Evolutionary conservation across 2,113 vertebrate species (phyloP), one percentile per base, ranked within the genome.

Genomic region (Pagrus major): DNA sequence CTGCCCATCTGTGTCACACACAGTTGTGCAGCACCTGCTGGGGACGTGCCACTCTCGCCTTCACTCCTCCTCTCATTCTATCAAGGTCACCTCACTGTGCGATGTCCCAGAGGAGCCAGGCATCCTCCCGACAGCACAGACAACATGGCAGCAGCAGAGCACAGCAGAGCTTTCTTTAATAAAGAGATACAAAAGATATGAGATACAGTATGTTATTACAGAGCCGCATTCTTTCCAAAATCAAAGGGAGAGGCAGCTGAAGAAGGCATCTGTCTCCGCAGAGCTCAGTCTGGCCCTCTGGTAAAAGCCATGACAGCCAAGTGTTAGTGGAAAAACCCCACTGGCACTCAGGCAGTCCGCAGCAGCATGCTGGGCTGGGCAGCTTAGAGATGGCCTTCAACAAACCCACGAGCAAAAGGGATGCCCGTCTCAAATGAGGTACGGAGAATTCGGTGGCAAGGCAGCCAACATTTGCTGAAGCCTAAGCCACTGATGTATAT

Each of bases 271-370:
- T 73, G 75, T 87, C 81, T 87, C 81, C 65, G 49, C 74, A 76
- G 25, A 71, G 68, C 80, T 68, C 80, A 56, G 71, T 70, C 78
- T 85, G 72, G 78, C 51, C 42, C 59, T 84, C 58, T 80, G 83
- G 82, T 83, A 77, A 63, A 83, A 85, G 80, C 74, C 76, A 75
- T 76, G 84, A 88, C 77, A 89, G 86, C 67, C 70, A 78, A 91
- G 76, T 84, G 78, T 88, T 64, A 86, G 89, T 91, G 90, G 91
- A 90, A 93, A 91, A 91, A 85, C 29, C 88, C 89, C 75, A 86
- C 67, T 88, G 87, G 83, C 88, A 83, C 77, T 80, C 71, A 66
- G 56, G 67, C 85, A 67, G 69, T 83, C 84, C 39, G 18, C 80
- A 87, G 88, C 54, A 84, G 81, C 69, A 31, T 65, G 84, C 58